Conservation (phyloP, 2,888 invertebrate genomes). For the Zelleria hepariella region DNA sequence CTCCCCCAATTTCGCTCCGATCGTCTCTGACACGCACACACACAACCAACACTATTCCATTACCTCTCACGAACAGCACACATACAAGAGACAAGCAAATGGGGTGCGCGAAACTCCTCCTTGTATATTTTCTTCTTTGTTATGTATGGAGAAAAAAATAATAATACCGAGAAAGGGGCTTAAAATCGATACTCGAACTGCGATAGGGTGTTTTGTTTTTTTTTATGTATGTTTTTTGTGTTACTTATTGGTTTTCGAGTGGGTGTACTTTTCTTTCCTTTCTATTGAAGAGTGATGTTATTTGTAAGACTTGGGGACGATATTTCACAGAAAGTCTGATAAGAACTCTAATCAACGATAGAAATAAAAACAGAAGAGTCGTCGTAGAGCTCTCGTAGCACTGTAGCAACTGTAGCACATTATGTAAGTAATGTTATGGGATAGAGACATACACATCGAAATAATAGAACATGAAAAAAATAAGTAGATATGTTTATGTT, state of each 20-base stretch:
- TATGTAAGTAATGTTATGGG: too few relatives aligned
- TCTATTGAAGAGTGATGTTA: background rate
- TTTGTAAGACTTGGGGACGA: too few relatives aligned
- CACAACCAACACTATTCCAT: conserved; percentile 27
- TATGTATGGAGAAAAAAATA: conserved; percentile 57
- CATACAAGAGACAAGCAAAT: conserved; percentile 24
- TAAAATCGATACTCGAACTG: conserved; percentile 64
- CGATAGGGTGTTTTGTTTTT: conserved; percentile 19
- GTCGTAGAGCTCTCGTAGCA: too few relatives aligned
- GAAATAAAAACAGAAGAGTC: too few relatives aligned
- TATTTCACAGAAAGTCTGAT: too few relatives aligned
- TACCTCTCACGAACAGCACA: conserved; percentile 25
- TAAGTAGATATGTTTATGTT: too few relatives aligned
- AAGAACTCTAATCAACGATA: too few relatives aligned
- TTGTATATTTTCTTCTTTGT: conserved; percentile 68
- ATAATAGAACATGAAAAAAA: too few relatives aligned
- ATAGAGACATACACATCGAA: too few relatives aligned
- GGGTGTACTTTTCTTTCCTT: background rate
- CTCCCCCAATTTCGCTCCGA: conserved; percentile 62
- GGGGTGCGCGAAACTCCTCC: conserved; percentile 65
- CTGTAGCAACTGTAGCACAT: too few relatives aligned
- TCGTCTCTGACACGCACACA: conserved; percentile 49
- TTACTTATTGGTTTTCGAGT: background rate
- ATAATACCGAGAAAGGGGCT: conserved; percentile 65
- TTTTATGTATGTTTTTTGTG: background rate